Base-by-base conservation (phyloP, 2,888 invertebrate genomes). In the Temnothorax rugatulus region DNA sequence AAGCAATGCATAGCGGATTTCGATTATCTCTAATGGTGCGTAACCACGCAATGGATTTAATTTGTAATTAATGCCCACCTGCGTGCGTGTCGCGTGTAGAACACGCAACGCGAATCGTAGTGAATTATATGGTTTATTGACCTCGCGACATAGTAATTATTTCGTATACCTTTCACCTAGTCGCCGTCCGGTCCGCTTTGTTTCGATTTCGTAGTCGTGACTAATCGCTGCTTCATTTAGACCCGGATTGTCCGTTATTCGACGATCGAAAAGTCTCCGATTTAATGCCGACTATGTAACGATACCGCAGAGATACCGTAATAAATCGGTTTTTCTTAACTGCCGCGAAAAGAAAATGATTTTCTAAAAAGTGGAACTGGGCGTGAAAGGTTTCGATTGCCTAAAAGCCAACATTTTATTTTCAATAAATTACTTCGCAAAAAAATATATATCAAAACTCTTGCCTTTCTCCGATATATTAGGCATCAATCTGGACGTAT, bases 11-110 rank as follows among this genome's bases (percentile, higher is more conserved):
- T n/a, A 44, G 7, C 84, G 75, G 54, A 69, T 71, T 77, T 82
- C 66, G 87, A 89, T 93, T 93, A 92, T 91, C 88, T 89, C 89
- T 91, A 93, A 93, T 92, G 89, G 90, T 89, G 90, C 91, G 90
- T 91, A 89, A 90, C 91, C 85, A 88, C 86, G 85, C 85, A 85
- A 88, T 89, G 90, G 90, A 91, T 91, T 92, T 93, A 93, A 93
- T 93, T 93, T 91, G 88, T 92, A 93, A 93, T 93, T 92, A 92
- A 93, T 93, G 89, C 87, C 69, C 59, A 84, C 77, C 74, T 84
- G 83, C 66, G 50, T 38, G 61, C 50, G 57, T 47, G 68, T 54
- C 73, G 74, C 41, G 15, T 44, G 69, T n/a, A 18, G 69, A 50
- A 38, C 50, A 63, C 61, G 44, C 52, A 83, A 79, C 66, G 54